phyloP scores from a whole-genome alignment of 2,888 invertebrate genomes.

The Uloborus plumipes region DNA sequence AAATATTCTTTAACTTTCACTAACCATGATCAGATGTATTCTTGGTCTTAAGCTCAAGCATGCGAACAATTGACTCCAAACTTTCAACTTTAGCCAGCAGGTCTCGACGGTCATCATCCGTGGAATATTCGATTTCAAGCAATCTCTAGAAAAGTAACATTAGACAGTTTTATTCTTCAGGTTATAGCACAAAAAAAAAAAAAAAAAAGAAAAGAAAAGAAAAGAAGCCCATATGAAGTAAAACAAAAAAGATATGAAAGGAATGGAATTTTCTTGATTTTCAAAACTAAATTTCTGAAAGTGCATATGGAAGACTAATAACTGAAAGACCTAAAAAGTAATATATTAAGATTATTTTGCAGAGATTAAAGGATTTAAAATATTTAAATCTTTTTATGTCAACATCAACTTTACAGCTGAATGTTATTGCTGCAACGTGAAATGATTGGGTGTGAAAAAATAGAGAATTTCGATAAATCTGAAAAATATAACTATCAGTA shows the following conservation, averaged over 20 bases:
- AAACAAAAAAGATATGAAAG: background rate
- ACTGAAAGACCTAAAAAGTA: too few species aligned
- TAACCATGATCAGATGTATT: slow-evolving; percentile 95
- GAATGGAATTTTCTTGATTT: too few species aligned
- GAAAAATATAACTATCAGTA: too few species aligned
- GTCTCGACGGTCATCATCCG: slow-evolving; percentile 95
- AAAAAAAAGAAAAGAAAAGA: background rate
- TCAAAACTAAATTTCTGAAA: too few species aligned
- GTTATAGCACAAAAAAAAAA: background rate
- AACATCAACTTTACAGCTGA: too few species aligned
- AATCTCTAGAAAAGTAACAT: slow-evolving; percentile 75
- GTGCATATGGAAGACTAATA: too few species aligned
- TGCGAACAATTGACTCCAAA: slow-evolving; percentile 94
- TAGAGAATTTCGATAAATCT: too few species aligned
- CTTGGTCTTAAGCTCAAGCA: slow-evolving; percentile 98
- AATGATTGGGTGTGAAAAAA: too few species aligned
- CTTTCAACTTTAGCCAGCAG: slow-evolving; percentile 91
- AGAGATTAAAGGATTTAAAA: too few species aligned
- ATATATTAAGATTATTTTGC: too few species aligned
- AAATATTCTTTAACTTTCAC: background rate
- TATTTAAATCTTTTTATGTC: too few species aligned
- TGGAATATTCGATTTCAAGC: slow-evolving; percentile 94
- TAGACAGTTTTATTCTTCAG: background rate
- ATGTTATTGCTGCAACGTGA: too few species aligned
- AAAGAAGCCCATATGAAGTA: background rate